Conservation (phyloP, 2,797 vertebrate species). For the Lates japonicus region DNA sequence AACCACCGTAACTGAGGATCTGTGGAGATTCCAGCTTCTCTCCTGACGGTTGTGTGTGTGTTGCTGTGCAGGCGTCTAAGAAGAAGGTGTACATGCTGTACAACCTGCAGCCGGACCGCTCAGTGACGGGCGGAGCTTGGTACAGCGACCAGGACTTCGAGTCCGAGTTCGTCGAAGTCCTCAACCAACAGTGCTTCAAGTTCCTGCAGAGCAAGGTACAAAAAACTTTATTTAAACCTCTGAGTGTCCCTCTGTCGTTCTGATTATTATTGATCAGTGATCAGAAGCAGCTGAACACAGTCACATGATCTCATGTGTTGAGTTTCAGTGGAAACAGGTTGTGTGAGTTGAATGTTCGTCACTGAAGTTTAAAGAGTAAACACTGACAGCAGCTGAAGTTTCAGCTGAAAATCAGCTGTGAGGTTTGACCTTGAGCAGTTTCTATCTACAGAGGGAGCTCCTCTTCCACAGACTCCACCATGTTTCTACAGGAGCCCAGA, state of each 20-base stretch:
- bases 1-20: background rate
- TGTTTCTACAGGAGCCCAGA: no score
- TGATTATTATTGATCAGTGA: no score
- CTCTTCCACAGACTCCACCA: no score
- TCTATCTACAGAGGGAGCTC: no score
- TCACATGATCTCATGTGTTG: no score
- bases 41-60: background rate
- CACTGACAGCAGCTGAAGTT: no score
- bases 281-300: no score
- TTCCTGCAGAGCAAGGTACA: slow-evolving; percentile 95
- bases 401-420: no score
- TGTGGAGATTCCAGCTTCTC: fast-evolving
- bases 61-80: slow-evolving; percentile 92
- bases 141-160: slow-evolving; percentile 99
- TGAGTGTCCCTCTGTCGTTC: background rate
- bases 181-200: slow-evolving; percentile 98
- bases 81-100: slow-evolving; percentile 99
- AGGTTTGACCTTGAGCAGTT: no score
- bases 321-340: no score
- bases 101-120: slow-evolving; percentile 96
- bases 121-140: slow-evolving; percentile 97
- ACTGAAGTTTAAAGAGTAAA: no score
- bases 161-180: slow-evolving; percentile 97
- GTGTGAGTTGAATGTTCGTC: no score
- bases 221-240: background rate